Conservation (phyloP, 2,888 invertebrate species). For the Incurvaria masculella region DNA sequence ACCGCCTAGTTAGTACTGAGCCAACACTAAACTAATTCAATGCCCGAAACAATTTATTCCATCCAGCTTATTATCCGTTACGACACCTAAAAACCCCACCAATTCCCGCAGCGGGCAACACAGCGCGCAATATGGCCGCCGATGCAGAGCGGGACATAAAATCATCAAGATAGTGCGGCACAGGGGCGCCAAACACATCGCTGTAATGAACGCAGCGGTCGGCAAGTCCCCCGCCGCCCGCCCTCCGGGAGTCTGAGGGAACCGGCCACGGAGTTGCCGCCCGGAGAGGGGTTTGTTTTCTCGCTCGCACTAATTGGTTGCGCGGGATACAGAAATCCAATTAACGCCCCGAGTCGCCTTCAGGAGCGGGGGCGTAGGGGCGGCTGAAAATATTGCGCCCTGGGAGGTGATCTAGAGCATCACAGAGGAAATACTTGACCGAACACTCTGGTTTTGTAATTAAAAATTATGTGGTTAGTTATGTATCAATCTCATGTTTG, state of each 20-base stretch:
- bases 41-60: too few species aligned
- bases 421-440: too few species aligned
- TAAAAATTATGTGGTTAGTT: too few species aligned
- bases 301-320: slow-evolving; percentile 41
- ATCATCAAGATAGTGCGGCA: background rate
- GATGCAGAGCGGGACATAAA: background rate
- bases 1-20: too few species aligned
- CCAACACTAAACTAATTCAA: too few species aligned
- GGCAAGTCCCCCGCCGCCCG: background rate
- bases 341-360: slow-evolving; percentile 26
- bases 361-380: slow-evolving; percentile 27
- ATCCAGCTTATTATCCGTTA: slow-evolving; percentile 1
- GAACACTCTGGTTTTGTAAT: too few species aligned
- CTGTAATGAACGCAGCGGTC: slow-evolving; percentile 1
- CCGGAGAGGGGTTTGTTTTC: slow-evolving; percentile 17
- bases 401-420: too few species aligned
- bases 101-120: slow-evolving; percentile 3
- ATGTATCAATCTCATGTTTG: too few species aligned
- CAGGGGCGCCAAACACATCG: background rate
- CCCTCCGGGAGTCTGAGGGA: background rate
- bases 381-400: slow-evolving; percentile 5
- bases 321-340: slow-evolving; percentile 42
- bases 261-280: background rate
- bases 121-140: background rate
- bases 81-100: slow-evolving; percentile 7